These are phyloP conservation scores for Drosophila tristis DNA, from an alignment of 1,140 invertebrate genomes.

Conservation along the genomic window DNA sequence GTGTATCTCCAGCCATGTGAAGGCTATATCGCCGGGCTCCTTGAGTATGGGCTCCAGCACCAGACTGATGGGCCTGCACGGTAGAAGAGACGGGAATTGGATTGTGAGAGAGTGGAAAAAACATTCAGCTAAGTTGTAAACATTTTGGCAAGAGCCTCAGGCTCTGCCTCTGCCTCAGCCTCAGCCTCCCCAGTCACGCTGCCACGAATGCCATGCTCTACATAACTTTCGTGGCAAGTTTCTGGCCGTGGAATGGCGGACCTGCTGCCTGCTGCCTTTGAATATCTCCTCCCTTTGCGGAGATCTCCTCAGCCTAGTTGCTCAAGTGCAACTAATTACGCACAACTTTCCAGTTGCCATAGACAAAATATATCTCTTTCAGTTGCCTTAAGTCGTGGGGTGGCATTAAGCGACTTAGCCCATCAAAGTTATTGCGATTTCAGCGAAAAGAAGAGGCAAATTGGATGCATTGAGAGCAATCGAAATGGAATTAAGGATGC, in stretches of 20 bases:
- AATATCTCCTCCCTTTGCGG: constrained; percentile 8
- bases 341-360: constrained; percentile 54
- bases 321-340: constrained; percentile 73
- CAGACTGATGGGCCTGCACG: constrained; percentile 85
- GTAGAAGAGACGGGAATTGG: background rate
- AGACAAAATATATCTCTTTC: constrained; percentile 55
- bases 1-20: constrained; percentile 90
- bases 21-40: constrained; percentile 88
- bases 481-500: background rate
- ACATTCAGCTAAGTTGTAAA: constrained; percentile 48
- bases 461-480: constrained; percentile 1
- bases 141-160: constrained; percentile 23
- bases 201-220: constrained; percentile 45
- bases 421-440: constrained; percentile 17
- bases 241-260: constrained; percentile 11
- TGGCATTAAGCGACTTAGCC: constrained; percentile 18
- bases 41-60: constrained; percentile 90
- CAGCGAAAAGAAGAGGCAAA: background rate
- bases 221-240: constrained; percentile 56
- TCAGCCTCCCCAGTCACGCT: constrained; percentile 15
- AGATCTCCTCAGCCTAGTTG: constrained; percentile 43
- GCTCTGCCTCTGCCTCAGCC: background rate
- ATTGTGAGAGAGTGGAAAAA: constrained; percentile 1
- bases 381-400: constrained; percentile 33
- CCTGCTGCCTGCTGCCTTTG: background rate